Conservation (phyloP, 2,113 vertebrate genomes). For the Rallus limicola region DNA sequence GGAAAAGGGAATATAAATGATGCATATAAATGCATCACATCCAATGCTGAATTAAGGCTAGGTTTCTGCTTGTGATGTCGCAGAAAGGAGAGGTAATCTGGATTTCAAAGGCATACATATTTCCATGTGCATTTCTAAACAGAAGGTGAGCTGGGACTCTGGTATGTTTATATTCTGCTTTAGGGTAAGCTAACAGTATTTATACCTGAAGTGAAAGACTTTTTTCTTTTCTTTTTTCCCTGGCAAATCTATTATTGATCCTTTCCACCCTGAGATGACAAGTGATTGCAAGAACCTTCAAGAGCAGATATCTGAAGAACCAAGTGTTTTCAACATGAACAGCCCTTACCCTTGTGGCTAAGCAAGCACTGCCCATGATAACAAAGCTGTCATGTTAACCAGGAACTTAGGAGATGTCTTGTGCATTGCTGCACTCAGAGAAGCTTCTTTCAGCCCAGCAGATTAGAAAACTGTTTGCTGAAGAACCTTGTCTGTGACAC, state of each 20-base stretch:
- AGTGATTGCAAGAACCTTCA: not conserved
- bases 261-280: not conserved
- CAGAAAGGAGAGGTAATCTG: not conserved
- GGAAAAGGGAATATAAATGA: not conserved
- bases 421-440: not conserved
- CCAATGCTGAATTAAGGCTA: not conserved
- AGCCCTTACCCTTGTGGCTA: not conserved
- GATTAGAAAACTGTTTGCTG: conserved; percentile 4
- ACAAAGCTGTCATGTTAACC: not conserved
- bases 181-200: not conserved
- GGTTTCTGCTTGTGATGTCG: not conserved
- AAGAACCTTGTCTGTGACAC: not conserved
- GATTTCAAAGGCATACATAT: not conserved
- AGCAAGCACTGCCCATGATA: not conserved
- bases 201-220: not conserved
- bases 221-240: too few species aligned
- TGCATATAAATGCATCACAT: not conserved
- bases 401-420: not conserved
- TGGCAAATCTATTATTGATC: not conserved
- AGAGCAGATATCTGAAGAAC: not conserved
- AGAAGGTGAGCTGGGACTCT: not conserved
- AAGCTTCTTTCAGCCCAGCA: not conserved
- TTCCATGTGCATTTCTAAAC: not conserved
- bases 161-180: not conserved
- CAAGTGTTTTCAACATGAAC: not conserved